Base-by-base conservation (phyloP, 2,888 invertebrate genomes). In the Spilarctia lutea region DNA sequence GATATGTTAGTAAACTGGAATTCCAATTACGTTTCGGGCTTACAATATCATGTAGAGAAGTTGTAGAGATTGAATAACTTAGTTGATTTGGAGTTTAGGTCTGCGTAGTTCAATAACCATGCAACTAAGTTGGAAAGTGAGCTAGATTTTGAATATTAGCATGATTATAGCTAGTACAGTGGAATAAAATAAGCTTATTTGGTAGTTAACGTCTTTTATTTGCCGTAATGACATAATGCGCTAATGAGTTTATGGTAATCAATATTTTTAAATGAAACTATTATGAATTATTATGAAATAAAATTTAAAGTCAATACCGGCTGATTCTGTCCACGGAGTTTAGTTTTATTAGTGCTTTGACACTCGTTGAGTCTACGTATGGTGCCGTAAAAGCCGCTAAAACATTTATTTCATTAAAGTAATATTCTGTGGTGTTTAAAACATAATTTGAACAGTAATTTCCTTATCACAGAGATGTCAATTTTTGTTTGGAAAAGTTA, bases 1-100 rank as follows among this genome's bases (percentile, higher is more conserved):
- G 75, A 70, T 69, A 67, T 76, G 78, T 82, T 80, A 75, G 74
- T 42, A 66, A 74, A 74, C 72, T 56, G 71, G 78, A 73, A 82
- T 85, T 85, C 71, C 56, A 73, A 78, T 78, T 71, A 76, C 52
- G 27, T 39, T 75, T 80, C 13, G 35, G 48, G 27, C 67, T 73
- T 66, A 60, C 71, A 63, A 27, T 68, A 48, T 67, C 42, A 16
- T 30, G 18, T 68, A 27, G 30, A 63, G 27, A 16, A 63, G 27
- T 63, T 30, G 30, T 30, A 18, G 8, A 18, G 30, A 30, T 63
- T 63, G 7, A 60, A 16, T 63, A 30, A 63, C 30, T 63, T 63
- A 30, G 27, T 60, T 60, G 3, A 60, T 60, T 60, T 60, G 0
- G 4, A 27, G 30, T 63, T 63, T 30, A 63, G 30, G 18, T 18